Percentiles rank a stretch among this genome's conserved stretches.
Conservation (phyloP, 2,797 vertebrate genomes). For the Falco novaeseelandiae region DNA sequence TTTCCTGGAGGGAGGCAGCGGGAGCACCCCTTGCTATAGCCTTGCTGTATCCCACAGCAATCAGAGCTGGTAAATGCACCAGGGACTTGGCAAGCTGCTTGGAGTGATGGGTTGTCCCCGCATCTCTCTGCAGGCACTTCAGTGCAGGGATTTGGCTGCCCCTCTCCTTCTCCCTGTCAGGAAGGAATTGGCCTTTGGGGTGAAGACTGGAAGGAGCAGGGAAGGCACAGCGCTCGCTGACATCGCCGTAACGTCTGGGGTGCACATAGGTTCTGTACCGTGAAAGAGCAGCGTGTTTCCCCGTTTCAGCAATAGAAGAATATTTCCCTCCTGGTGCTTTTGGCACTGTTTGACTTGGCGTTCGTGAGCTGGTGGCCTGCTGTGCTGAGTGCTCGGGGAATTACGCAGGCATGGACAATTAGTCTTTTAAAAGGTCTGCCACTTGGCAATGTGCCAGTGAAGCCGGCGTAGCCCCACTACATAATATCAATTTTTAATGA, state of each 20-base stretch:
- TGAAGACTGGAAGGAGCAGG: neutral
- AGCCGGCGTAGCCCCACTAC: conserved; percentile 2
- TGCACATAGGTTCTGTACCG: neutral
- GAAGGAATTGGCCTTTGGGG: neutral
- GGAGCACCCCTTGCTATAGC: neutral
- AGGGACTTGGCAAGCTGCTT: neutral
- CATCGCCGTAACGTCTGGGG: neutral
- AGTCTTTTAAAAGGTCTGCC: conserved; percentile 67
- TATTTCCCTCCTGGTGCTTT: conserved; percentile 17
- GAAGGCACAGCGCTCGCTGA: neutral
- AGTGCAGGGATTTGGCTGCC: neutral
- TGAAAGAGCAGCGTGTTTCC: neutral
- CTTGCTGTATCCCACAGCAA: neutral
- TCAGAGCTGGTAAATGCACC: neutral
- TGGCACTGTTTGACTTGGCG: conserved; percentile 22
- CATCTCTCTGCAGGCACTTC: neutral
- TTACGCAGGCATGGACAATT: conserved; percentile 59
- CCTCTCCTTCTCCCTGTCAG: neutral
- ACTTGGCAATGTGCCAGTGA: conserved; percentile 30
- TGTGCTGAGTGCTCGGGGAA: conserved; percentile 24
- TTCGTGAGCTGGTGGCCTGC: conserved; percentile 33
- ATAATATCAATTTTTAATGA: conserved; percentile 70
- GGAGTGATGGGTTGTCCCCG: accelerated
- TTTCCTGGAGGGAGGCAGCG: neutral
- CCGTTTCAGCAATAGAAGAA: neutral